Evolutionary conservation across 1,140 invertebrate genomes (phyloP).

Genomic region (Nymphalis io): DNA sequence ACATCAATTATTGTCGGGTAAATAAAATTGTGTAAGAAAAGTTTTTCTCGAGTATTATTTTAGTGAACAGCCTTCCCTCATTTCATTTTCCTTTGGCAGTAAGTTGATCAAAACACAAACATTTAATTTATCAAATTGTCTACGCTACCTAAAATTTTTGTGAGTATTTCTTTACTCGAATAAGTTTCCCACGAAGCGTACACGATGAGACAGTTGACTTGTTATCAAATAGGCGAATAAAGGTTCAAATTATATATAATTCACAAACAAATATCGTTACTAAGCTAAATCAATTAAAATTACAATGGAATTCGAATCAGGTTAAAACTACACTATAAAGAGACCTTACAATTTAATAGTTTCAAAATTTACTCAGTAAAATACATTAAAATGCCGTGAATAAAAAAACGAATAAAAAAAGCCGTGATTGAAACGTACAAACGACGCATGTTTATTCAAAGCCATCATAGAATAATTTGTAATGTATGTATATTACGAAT

Average conservation of each 20-base stretch:
- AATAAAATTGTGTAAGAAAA: background rate
- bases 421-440: too few relatives aligned
- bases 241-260: background rate
- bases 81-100: background rate
- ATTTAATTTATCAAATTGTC: constrained; percentile 7
- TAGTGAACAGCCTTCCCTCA: background rate
- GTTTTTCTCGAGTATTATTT: background rate
- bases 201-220: background rate
- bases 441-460: too few relatives aligned
- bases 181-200: background rate
- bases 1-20: background rate
- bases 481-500: background rate
- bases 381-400: too few relatives aligned
- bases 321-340: too few relatives aligned
- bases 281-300: too few relatives aligned
- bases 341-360: too few relatives aligned
- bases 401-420: too few relatives aligned
- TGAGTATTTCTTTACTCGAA: background rate
- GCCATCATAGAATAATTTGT: too few relatives aligned
- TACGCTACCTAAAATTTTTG: background rate
- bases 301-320: too few relatives aligned
- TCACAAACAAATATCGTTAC: too few relatives aligned
- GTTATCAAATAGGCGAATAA: background rate
- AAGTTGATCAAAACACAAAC: constrained; percentile 1
- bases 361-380: too few relatives aligned